phyloP scores from a whole-genome alignment of 1,140 invertebrate species.

The Telenomus remus region DNA sequence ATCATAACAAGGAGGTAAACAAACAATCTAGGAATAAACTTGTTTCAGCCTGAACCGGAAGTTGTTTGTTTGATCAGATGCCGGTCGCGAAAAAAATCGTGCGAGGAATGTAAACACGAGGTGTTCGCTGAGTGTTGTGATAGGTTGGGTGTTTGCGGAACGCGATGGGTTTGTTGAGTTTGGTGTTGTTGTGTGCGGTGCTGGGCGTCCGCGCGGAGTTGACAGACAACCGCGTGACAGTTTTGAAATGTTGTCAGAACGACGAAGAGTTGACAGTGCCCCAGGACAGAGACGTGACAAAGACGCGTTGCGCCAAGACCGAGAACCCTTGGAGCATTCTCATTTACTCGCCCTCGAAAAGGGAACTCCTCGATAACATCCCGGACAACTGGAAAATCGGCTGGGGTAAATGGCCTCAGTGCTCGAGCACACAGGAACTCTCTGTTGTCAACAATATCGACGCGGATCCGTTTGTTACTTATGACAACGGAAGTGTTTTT shows the following conservation, averaged over 20 bases:
- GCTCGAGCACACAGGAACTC: constrained; percentile 66
- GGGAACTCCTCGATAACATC: constrained; percentile 60
- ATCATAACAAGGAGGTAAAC: too few relatives aligned
- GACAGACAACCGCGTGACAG: constrained; percentile 51
- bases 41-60: too few relatives aligned
- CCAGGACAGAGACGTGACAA: constrained; percentile 31
- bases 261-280: constrained; percentile 67
- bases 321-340: constrained; percentile 71
- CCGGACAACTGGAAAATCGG: constrained; percentile 75
- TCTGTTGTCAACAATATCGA: constrained; percentile 63
- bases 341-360: constrained; percentile 74
- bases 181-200: constrained; percentile 24
- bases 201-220: constrained; percentile 21
- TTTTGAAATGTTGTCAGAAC: constrained; percentile 76
- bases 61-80: too few relatives aligned
- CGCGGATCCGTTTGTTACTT: constrained; percentile 71
- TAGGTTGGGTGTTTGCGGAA: neutral
- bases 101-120: too few relatives aligned
- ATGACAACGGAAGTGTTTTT: constrained; percentile 75
- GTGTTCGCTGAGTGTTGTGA: neutral
- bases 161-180: constrained; percentile 13
- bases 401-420: constrained; percentile 66
- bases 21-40: too few relatives aligned
- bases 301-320: constrained; percentile 53
- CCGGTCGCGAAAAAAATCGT: too few relatives aligned